Percentiles rank a stretch among this genome's conserved stretches.
Evolutionary conservation across 2,888 invertebrate species (phyloP).

Genomic region (Boloria selene): DNA sequence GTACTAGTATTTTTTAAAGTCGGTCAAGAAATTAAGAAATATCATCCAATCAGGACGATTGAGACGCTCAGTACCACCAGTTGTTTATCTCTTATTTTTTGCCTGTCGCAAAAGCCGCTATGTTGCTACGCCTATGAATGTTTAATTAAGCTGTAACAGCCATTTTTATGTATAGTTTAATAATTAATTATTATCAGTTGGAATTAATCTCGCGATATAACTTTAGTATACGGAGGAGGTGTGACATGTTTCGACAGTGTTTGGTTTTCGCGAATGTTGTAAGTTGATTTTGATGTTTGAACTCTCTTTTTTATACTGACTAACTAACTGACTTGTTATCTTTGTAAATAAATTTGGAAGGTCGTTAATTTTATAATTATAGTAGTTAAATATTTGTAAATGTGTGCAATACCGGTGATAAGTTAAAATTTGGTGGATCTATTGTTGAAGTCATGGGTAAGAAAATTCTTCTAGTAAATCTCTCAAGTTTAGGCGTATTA

Average conservation of each 20-base stretch:
- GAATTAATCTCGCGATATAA: background rate
- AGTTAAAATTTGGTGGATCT: too few relatives aligned
- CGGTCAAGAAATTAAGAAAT: too few relatives aligned
- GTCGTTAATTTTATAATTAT: too few relatives aligned
- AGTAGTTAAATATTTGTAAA: background rate
- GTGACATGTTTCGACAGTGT: slow-evolving; percentile 11
- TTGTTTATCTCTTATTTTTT: slow-evolving; percentile 10
- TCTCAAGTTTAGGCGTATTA: too few relatives aligned
- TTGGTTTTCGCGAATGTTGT: slow-evolving; percentile 17
- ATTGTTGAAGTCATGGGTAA: too few relatives aligned
- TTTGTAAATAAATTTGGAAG: background rate
- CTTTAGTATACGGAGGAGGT: background rate
- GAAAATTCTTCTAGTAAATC: too few relatives aligned
- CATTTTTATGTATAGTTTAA: background rate
- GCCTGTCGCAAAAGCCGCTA: background rate
- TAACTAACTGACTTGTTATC: background rate
- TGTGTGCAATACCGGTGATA: background rate
- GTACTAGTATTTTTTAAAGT: too few relatives aligned
- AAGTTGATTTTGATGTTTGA: background rate
- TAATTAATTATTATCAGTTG: background rate
- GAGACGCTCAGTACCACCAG: background rate
- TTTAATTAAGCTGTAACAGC: slow-evolving; percentile 2
- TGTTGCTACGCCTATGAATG: slow-evolving; percentile 5
- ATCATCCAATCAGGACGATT: background rate
- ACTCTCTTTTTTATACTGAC: background rate